phyloP scores from a whole-genome alignment of 2,797 vertebrate species.

The Sebastiscus albofasciatus region DNA sequence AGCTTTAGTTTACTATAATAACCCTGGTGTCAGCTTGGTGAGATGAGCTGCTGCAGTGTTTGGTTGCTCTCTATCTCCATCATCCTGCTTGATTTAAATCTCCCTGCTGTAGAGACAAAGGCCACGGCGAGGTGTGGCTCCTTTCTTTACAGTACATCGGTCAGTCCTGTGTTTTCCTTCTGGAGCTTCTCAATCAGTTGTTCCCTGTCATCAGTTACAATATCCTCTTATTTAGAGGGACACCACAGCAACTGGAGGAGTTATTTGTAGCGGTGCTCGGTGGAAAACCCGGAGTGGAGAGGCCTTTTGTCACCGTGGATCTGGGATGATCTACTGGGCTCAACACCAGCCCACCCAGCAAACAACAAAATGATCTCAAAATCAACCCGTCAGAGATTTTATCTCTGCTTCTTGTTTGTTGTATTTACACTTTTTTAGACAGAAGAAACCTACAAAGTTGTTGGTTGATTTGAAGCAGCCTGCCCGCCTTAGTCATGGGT shows the following conservation, averaged over 20 bases:
- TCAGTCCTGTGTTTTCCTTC: constrained; percentile 68
- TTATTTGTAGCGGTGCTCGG: constrained; percentile 75
- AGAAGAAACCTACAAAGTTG: not conserved
- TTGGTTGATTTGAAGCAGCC: not conserved
- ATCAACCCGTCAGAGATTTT: not conserved
- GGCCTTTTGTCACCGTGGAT: constrained; percentile 18
- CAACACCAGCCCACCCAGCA: not conserved
- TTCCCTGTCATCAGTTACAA: constrained; percentile 76
- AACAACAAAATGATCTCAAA: not conserved
- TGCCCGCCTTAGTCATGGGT: not conserved
- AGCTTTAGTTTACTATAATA: not conserved
- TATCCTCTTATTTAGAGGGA: constrained; percentile 83
- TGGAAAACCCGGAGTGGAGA: constrained; percentile 78
- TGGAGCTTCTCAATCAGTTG: constrained; percentile 79
- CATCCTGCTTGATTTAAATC: not conserved
- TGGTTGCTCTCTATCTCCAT: not conserved
- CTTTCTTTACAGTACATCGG: constrained; percentile 52
- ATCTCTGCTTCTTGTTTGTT: not conserved
- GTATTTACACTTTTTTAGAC: constrained; percentile 2
- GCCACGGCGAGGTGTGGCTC: constrained; percentile 12
- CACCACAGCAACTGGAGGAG: constrained; percentile 83
- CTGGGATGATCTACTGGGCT: constrained; percentile 15
- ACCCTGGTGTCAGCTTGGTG: not conserved
- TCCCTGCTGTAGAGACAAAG: not conserved
- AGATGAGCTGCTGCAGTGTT: not conserved